Conservation (phyloP, 2,888 invertebrate species). For the Bhutanitis thaidina region DNA sequence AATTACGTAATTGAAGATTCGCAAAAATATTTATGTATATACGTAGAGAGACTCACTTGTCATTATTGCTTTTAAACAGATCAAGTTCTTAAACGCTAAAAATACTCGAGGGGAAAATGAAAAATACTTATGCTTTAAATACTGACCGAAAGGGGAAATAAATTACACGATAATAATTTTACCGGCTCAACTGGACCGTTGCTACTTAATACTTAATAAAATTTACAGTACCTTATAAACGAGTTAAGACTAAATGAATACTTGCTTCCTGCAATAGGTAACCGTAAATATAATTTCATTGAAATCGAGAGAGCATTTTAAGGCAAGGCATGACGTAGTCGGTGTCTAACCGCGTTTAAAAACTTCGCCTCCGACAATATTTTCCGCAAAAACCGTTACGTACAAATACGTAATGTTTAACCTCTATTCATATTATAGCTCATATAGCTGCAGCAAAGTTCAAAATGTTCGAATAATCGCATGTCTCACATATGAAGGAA, state of each 20-base stretch:
- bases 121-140: constrained; percentile 77
- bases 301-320: constrained; percentile 74
- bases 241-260: constrained; percentile 69
- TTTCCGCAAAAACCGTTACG: not conserved
- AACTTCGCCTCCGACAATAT: constrained; percentile 8
- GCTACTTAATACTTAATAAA: constrained; percentile 53
- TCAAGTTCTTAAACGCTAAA: constrained; percentile 51
- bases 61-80: constrained; percentile 60
- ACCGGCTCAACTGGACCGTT: constrained; percentile 48
- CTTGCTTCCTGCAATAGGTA: constrained; percentile 77
- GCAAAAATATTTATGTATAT: constrained; percentile 19
- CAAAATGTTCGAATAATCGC: not conserved
- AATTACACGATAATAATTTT: constrained; percentile 69
- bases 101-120: constrained; percentile 56
- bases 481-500: not conserved
- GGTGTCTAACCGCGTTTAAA: not conserved
- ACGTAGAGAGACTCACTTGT: constrained; percentile 31
- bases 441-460: not conserved
- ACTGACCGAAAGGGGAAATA: constrained; percentile 79
- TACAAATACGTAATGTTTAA: not conserved
- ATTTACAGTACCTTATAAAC: constrained; percentile 62
- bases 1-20: constrained; percentile 18
- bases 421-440: no score
- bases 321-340: constrained; percentile 60
- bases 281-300: constrained; percentile 75